Percentiles rank a stretch among this genome's conserved stretches.
These are phyloP conservation scores for Dunckerocampus dactyliophorus DNA, from an alignment of 2,113 vertebrate genomes.

Conservation along the genomic window DNA sequence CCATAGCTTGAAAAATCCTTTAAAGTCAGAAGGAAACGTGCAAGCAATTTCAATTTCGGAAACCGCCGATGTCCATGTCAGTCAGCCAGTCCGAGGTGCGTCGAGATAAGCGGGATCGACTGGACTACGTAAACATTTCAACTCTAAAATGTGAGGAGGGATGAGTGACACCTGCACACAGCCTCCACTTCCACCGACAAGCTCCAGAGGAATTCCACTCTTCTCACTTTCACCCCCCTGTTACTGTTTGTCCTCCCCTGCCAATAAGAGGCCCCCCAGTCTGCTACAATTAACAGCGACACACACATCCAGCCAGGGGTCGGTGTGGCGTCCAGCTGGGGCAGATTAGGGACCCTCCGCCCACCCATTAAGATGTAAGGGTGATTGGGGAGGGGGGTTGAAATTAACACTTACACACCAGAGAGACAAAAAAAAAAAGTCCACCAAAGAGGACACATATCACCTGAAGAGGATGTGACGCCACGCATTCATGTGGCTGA, in stretches of 20 bases:
- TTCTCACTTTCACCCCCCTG: conserved; percentile 42
- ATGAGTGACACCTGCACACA: neutral
- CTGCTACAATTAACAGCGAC: neutral
- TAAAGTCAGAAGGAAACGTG: too few relatives aligned
- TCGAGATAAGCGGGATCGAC: too few relatives aligned
- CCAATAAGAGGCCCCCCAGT: conserved; percentile 34
- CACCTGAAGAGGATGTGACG: conserved; percentile 2
- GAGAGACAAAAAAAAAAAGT: neutral
- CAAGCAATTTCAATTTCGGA: too few relatives aligned
- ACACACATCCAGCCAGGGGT: conserved; percentile 2
- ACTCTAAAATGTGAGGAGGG: neutral
- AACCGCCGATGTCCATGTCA: too few relatives aligned
- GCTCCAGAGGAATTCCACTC: conserved; percentile 25
- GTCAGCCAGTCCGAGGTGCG: too few relatives aligned
- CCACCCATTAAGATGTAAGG: conserved; percentile 22
- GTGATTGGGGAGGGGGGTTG: neutral
- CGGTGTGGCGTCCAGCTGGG: conserved; percentile 43
- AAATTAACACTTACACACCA: conserved; percentile 46
- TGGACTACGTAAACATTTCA: too few relatives aligned
- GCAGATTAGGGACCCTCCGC: conserved; percentile 38
- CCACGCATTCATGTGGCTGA: neutral
- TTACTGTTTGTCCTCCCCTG: conserved; percentile 51
- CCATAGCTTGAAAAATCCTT: too few relatives aligned
- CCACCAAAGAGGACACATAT: neutral
- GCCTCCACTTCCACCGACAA: neutral